Percentiles rank a stretch among this genome's conserved stretches.
Evolutionary conservation across 2,888 invertebrate genomes (phyloP).

Genomic region (Aromia moschata): DNA sequence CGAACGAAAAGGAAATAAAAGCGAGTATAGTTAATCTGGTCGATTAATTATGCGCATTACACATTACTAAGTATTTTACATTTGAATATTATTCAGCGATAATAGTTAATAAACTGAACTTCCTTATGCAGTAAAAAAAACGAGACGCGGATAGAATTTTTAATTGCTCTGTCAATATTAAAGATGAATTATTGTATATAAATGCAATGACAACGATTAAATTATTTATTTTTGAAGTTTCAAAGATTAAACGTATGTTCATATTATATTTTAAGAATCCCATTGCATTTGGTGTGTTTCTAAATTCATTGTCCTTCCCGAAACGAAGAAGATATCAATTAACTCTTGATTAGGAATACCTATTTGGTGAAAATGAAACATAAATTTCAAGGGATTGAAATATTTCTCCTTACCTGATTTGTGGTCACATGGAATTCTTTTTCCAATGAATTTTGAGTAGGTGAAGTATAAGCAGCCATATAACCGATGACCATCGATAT

Average conservation of each 20-base stretch:
- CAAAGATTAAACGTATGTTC: too few relatives aligned
- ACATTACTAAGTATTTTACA: conserved; percentile 65
- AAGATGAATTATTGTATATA: background rate
- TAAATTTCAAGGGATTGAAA: too few relatives aligned
- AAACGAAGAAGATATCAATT: too few relatives aligned
- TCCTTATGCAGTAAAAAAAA: background rate
- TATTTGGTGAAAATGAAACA: too few relatives aligned
- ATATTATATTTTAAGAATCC: too few relatives aligned
- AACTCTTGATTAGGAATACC: too few relatives aligned
- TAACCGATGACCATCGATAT: conserved; percentile 90
- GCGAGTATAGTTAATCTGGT: too few relatives aligned
- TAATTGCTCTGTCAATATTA: background rate
- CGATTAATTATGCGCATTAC: background rate
- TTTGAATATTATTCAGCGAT: background rate
- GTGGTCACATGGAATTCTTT: conserved; percentile 67
- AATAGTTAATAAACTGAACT: background rate
- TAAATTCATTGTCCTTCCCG: too few relatives aligned
- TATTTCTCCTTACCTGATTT: conserved; percentile 68
- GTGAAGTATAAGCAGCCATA: conserved; percentile 86
- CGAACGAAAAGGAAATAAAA: too few relatives aligned
- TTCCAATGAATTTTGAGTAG: conserved; percentile 79
- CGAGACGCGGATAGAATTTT: background rate
- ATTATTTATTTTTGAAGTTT: background rate
- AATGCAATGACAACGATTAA: background rate
- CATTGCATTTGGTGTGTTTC: too few relatives aligned